Evolutionary conservation across 64 coral and sea anemone species (phyloP), one percentile per base, ranked within the genome.

Genomic region (Actinia tenebrosa): DNA sequence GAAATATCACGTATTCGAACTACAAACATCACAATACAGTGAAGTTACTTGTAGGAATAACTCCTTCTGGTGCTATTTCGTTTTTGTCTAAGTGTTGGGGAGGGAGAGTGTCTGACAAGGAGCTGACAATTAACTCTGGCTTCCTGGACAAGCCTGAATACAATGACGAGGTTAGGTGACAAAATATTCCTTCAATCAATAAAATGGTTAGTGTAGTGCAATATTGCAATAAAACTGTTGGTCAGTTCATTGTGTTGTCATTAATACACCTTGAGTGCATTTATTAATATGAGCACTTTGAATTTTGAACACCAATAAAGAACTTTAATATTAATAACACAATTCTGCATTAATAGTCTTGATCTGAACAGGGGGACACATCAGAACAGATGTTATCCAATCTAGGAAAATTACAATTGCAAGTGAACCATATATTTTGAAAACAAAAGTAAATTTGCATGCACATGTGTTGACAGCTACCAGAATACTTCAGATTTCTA

Each of bases 11-110:
- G n/a, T 84, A 92, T 50, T 78, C 58, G 37, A 80, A 86, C 54
- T 92, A 93, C 69, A 88, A 93, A 45, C 91, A 93, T 56, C 87
- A 89, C 19, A 93, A 93, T 47, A 89, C 92, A 1, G 10, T 89
- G 3, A 93, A 93, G 54, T 71, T 93, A 18, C 60, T 93, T 50
- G 77, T 89, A 52, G 91, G 91, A n/a, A 89, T 85, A 63, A 88
- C 87, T 79, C 91, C 91, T 17, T 42, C 43, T 46, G 91, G 91
- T 79, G 80, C 86, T 20, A 45, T 93, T 78, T 89, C 86, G 7
- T 93, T 89, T 60, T 46, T 88, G 45, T 92, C 91, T 16, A 88
- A 61, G 47, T 92, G 91, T 77, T 88, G 91, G 86, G 86, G 86
- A 44, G 86, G 86, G 47, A 60, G 91, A 11, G 80, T 88, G 37